These are phyloP conservation scores for Parazoanthus darwini DNA, from an alignment of 92 coral and sea anemone genomes.

Conservation along the genomic window DNA sequence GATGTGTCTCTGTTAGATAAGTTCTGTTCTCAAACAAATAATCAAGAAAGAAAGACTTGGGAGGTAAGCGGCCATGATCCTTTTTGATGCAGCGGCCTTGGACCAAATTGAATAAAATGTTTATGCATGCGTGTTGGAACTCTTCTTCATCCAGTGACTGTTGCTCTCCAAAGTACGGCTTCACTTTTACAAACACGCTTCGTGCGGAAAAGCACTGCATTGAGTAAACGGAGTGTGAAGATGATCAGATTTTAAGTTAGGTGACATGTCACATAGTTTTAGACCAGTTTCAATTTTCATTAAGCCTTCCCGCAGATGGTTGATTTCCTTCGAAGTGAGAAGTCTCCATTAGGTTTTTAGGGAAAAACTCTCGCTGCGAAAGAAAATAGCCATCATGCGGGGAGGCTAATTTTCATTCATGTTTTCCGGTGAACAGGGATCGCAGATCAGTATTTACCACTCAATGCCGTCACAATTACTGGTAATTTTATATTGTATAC, in stretches of 20 bases:
- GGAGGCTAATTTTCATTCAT: no score
- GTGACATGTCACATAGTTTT: background rate
- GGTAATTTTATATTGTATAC: no score
- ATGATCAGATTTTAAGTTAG: no score
- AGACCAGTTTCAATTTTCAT: background rate
- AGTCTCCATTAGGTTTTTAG: no score
- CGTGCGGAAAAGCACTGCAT: conserved; percentile 18
- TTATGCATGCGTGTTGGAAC: conserved; percentile 70
- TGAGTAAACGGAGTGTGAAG: background rate
- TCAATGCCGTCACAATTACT: no score
- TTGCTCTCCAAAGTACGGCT: conserved; percentile 7
- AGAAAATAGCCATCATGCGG: no score
- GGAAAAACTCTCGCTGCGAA: no score
- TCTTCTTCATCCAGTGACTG: conserved; percentile 62
- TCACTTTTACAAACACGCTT: conserved; percentile 11
- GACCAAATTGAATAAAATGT: conserved; percentile 63
- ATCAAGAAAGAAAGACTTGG: conserved; percentile 56
- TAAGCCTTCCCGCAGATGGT: no score
- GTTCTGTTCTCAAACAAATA: conserved; percentile 53
- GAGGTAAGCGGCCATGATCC: conserved; percentile 53
- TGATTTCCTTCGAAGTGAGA: no score
- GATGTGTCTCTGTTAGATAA: conserved; percentile 51
- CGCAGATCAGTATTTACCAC: no score
- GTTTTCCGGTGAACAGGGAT: no score
- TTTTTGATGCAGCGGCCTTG: conserved; percentile 73